These are phyloP conservation scores for Euthynnus affinis DNA, from an alignment of 2,797 vertebrate genomes.

Conservation along the genomic window DNA sequence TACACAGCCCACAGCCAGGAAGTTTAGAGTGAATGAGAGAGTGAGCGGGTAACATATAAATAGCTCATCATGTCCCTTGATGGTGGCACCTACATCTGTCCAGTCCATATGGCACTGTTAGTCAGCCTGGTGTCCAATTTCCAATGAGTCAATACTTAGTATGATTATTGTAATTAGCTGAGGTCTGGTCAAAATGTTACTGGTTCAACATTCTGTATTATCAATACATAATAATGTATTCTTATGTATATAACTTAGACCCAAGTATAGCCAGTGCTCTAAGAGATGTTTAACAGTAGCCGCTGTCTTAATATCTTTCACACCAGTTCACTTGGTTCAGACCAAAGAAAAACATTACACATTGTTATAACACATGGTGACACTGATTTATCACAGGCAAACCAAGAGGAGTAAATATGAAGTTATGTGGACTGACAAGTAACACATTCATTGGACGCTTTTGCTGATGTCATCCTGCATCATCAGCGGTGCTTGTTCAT, in stretches of 20 bases:
- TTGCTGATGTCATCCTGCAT: no score
- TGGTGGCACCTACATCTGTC: conserved; percentile 60
- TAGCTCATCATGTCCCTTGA: conserved; percentile 53
- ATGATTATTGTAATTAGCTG: neutral
- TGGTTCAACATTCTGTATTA: neutral
- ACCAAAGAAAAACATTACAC: no score
- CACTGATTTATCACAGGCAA: no score
- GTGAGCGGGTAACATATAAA: conserved; percentile 42
- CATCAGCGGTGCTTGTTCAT: no score
- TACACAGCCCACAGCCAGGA: conserved; percentile 37
- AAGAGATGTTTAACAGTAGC: neutral
- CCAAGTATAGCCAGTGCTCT: neutral
- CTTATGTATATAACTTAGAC: no score
- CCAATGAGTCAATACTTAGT: conserved; percentile 28
- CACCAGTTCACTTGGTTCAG: no score
- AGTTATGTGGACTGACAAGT: no score
- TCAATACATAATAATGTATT: neutral
- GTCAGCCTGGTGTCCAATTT: conserved; percentile 32
- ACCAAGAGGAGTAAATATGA: no score
- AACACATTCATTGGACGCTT: no score
- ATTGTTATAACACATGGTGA: no score
- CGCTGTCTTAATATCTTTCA: no score
- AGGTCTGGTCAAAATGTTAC: neutral
- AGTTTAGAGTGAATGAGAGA: conserved; percentile 32
- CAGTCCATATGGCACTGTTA: conserved; percentile 53